Conservation (phyloP, 2,113 vertebrate genomes). For the Vombatus ursinus region DNA sequence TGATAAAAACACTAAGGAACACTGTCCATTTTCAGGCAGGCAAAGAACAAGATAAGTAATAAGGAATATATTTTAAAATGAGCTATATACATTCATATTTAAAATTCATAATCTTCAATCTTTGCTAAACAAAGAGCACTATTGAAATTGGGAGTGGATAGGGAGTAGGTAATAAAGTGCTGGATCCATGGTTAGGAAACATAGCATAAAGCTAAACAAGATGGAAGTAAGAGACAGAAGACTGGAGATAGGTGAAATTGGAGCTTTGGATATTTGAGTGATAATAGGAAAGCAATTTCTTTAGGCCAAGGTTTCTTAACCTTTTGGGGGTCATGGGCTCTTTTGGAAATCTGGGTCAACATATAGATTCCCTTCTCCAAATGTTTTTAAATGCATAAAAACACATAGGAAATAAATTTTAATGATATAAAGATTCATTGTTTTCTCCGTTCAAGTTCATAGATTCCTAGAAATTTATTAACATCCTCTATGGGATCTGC, state of each 20-base stretch:
- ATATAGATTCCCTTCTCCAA: neutral
- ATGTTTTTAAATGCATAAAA: neutral
- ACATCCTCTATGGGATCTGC: neutral
- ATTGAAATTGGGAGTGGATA: neutral
- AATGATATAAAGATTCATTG: neutral
- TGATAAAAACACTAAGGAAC: neutral
- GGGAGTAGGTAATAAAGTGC: neutral
- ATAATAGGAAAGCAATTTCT: neutral
- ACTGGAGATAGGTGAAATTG: neutral
- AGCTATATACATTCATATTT: neutral
- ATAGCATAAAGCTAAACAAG: neutral
- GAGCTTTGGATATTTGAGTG: neutral
- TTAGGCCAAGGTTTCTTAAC: neutral
- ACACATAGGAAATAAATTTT: neutral
- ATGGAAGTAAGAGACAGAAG: neutral
- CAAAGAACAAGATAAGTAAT: neutral
- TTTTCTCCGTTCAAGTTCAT: neutral
- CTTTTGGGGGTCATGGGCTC: neutral
- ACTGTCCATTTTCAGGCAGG: neutral
- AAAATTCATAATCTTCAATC: slow-evolving; percentile 8
- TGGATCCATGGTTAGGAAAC: neutral
- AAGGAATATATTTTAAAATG: neutral
- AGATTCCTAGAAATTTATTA: neutral
- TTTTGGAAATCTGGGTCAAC: neutral
- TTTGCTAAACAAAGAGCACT: neutral